Evolutionary conservation across 2,888 invertebrate species (phyloP), one percentile per base, ranked within the genome.

Genomic region (Palloptera scutellata): DNA sequence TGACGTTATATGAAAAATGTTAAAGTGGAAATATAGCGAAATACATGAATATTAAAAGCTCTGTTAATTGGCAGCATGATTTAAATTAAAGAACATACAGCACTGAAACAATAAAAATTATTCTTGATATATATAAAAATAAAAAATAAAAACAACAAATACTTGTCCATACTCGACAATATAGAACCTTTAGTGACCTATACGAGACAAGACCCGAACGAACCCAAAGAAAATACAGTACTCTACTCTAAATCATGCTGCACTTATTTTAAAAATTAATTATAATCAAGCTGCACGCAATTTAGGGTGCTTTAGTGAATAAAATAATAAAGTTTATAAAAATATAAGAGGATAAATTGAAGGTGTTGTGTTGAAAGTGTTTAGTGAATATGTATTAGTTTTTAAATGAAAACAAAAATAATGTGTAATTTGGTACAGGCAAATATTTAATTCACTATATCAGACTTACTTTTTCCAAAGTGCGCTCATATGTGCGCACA

Each of bases 401-500:
- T 59, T 15, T 51, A 42, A 30, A 12, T 11, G 4, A 41, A 48
- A 48, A 15, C 15, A 48, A 13, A n/a, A n/a, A n/a, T 48, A 48
- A 15, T 48, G 15, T 48, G n/a, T n/a, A n/a, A 48, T 13, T 48
- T 8, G 13, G 48, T n/a, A 13, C 13, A 10, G 15, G 13, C 42
- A 57, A 53, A 41, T 41, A 59, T 43, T 1, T n/a, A 53, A 15
- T 12, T 2, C 9, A 9, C 17, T 17, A 59, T 42, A 51, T 55
- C 20, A 20, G 40, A 30, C 52, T 58, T 88, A 98, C 96, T 92
- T 97, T 98, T 86, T 98, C 97, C 81, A 98, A 88, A 6, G 98
- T 97, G 81, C 97, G 91, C 83, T 98, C 97, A 83, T 98, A 99
- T 0, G 98, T 97, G 73, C 96, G 90, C 45, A 98, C 95, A 84